phyloP scores from a whole-genome alignment of 2,797 vertebrate species.

The Sebastes melanostomus region DNA sequence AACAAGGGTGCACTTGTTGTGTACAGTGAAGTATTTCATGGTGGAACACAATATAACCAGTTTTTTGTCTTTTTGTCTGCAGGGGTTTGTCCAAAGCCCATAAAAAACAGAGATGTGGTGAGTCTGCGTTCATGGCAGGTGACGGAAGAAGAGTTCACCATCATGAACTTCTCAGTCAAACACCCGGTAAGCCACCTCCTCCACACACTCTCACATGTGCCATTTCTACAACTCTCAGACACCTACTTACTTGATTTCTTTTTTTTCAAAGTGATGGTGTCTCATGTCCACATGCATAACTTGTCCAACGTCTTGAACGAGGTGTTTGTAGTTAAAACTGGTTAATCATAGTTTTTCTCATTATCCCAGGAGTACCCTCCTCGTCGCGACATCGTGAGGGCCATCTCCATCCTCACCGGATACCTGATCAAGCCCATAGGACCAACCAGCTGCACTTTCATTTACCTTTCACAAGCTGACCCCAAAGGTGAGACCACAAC shows the following conservation, averaged over 20 bases:
- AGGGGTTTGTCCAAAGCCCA: slow-evolving; percentile 83
- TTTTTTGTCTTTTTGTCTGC: not conserved
- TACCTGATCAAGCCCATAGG: slow-evolving; percentile 82
- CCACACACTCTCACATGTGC: not conserved
- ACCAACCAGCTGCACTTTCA: slow-evolving; percentile 83
- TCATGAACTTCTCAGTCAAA: slow-evolving; percentile 83
- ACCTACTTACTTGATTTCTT: not conserved
- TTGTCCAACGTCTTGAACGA: not conserved
- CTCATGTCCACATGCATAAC: too few species aligned
- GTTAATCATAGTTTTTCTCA: not conserved
- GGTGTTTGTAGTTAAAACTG: not conserved
- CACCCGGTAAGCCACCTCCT: slow-evolving; percentile 73
- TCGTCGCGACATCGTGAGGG: slow-evolving; percentile 76
- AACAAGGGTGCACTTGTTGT: slow-evolving; percentile 29
- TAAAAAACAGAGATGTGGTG: slow-evolving; percentile 84
- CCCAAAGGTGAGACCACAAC: slow-evolving; percentile 80
- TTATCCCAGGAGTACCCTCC: slow-evolving; percentile 79
- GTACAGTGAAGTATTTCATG: not conserved
- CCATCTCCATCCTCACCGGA: slow-evolving; percentile 85
- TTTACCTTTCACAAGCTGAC: slow-evolving; percentile 87
- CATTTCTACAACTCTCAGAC: not conserved
- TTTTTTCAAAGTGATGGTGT: not conserved
- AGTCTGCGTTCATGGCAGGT: slow-evolving; percentile 82
- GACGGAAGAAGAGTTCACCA: slow-evolving; percentile 76
- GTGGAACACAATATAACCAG: not conserved